Evolutionary conservation across 2,888 invertebrate species (phyloP).

Genomic region (Mimumesa dahlbomi): DNA sequence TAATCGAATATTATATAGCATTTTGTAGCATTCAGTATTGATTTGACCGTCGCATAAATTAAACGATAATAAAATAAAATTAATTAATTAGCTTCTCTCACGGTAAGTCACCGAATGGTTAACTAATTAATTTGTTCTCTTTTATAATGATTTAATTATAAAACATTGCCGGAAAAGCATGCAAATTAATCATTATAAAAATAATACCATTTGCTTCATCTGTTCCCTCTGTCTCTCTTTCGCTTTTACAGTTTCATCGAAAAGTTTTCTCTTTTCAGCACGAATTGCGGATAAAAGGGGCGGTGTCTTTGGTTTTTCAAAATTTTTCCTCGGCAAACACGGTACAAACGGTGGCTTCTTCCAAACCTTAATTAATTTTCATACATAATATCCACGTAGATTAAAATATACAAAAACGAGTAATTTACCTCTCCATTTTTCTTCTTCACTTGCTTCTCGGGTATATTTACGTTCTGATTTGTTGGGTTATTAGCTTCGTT

Average conservation of each 20-base stretch:
- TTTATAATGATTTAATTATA: too few species aligned
- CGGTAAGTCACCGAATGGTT: too few species aligned
- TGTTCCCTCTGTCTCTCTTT: constrained; percentile 40
- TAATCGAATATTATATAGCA: too few species aligned
- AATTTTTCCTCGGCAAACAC: too few species aligned
- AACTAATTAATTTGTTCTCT: too few species aligned
- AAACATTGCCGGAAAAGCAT: too few species aligned
- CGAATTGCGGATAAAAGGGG: constrained; percentile 51
- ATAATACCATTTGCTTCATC: constrained; percentile 47
- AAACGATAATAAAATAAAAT: too few species aligned
- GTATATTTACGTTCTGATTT: background rate
- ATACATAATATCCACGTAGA: background rate
- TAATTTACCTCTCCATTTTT: background rate
- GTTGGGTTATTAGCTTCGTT: background rate
- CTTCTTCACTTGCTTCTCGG: constrained; percentile 12
- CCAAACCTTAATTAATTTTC: constrained; percentile 27
- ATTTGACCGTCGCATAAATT: too few species aligned
- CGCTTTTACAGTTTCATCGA: constrained; percentile 46
- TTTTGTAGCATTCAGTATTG: too few species aligned
- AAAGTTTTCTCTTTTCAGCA: constrained; percentile 55
- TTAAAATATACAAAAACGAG: too few species aligned
- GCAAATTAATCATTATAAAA: too few species aligned
- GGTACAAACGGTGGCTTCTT: constrained; percentile 37
- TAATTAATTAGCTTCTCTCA: too few species aligned
- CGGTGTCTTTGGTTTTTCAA: constrained; percentile 35